Conservation (phyloP, 2,888 invertebrate genomes). For the Gerris lacustris region DNA sequence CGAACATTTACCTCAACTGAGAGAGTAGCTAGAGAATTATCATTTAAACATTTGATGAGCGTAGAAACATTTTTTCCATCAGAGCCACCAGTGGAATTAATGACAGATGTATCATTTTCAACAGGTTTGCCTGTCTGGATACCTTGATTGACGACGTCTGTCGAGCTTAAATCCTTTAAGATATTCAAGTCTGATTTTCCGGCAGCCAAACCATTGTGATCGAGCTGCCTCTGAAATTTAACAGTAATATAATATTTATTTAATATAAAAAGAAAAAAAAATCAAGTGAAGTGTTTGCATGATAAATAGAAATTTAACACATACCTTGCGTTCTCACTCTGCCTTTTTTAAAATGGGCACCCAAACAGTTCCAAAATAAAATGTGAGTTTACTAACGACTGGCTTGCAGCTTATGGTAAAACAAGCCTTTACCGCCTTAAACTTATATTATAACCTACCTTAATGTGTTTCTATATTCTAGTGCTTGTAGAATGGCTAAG, state of each 20-base stretch:
- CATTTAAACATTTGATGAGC: neutral
- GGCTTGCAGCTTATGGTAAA: too few relatives aligned
- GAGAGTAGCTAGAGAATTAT: neutral
- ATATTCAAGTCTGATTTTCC: conserved; percentile 12
- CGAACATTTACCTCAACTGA: conserved; percentile 2
- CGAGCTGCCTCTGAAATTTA: conserved; percentile 21
- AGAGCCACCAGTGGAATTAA: neutral
- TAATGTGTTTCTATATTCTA: too few relatives aligned
- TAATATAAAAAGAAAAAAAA: too few relatives aligned
- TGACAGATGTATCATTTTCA: neutral
- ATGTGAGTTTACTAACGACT: too few relatives aligned
- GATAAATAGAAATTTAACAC: too few relatives aligned
- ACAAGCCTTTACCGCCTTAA: too few relatives aligned
- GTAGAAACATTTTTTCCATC: neutral
- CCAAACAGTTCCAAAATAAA: too few relatives aligned
- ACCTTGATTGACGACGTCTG: neutral
- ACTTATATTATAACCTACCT: too few relatives aligned
- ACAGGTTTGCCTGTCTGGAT: neutral
- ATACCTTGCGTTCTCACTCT: too few relatives aligned
- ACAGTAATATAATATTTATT: neutral
- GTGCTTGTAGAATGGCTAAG: too few relatives aligned
- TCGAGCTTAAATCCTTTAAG: neutral
- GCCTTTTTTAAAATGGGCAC: too few relatives aligned
- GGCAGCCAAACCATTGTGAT: conserved; percentile 17
- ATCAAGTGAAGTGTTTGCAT: too few relatives aligned